A percentile compares a stretch with the other conserved stretches of the same genome.
Conservation (phyloP, 2,113 vertebrate genomes). For the Chaetodon auriga region DNA sequence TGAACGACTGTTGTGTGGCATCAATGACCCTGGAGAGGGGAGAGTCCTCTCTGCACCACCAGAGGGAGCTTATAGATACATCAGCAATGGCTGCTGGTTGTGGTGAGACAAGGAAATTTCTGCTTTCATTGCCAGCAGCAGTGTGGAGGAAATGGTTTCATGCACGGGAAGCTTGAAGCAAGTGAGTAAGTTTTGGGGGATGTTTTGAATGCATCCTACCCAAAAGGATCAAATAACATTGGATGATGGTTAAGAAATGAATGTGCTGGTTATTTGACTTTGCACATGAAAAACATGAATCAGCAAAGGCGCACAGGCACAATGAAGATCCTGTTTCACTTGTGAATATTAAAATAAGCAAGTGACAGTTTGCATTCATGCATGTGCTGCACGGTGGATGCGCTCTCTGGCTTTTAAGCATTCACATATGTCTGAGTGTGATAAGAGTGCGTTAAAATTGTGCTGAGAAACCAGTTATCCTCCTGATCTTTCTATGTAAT, state of each 20-base stretch:
- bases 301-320: conserved; percentile 4
- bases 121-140: conserved; percentile 35
- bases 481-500: conserved; percentile 63
- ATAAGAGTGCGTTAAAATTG: conserved; percentile 61
- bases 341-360: background rate
- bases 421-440: conserved; percentile 53
- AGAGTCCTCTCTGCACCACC: conserved; percentile 59
- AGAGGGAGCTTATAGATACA: conserved; percentile 74
- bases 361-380: conserved; percentile 3
- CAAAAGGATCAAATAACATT: background rate
- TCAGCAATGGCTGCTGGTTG: conserved; percentile 44
- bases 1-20: conserved; percentile 64
- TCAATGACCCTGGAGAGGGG: conserved; percentile 32
- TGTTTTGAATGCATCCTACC: background rate
- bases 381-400: background rate
- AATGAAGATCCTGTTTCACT: background rate
- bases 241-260: background rate
- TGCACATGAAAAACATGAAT: conserved; percentile 17
- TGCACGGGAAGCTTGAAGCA: conserved; percentile 1
- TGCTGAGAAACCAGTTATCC: conserved; percentile 55
- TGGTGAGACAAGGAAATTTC: conserved; percentile 27
- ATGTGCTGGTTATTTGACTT: background rate
- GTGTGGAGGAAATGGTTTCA: conserved; percentile 35
- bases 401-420: conserved; percentile 25
- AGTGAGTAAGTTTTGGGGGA: background rate